Evolutionary conservation across 2,113 vertebrate genomes (phyloP), one percentile per base, ranked within the genome.

Genomic region (Apus apus): DNA sequence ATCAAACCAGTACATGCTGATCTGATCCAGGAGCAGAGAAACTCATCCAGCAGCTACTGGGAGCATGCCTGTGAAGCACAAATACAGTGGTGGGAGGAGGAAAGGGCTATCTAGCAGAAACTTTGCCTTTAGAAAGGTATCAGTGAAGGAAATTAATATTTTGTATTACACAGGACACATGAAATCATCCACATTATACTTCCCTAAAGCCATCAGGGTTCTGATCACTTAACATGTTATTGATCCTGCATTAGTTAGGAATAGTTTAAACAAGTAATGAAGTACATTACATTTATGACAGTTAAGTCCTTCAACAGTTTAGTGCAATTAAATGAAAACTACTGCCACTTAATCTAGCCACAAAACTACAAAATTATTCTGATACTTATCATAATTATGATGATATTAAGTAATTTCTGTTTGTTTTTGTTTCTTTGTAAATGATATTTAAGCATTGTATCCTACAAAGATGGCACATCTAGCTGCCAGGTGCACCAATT

Each of bases 401-500:
- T 90, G 51, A 82, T 68, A 97, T 95, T 79, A 95, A 96, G 82
- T 82, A 0, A 72, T 88, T 97, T 96, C 72, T 61, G 90, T 76
- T 96, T 97, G 90, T 66, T 97, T 97, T 97, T 95, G 67, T 97
- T 96, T 96, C 90, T 94, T 93, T 95, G 78, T 77, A 96, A 97
- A 97, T 96, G 88, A 95, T 92, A 96, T 96, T 97, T 95, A 97
- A 97, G 95, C 86, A 84, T 95, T 46, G 7, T 76, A 54, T 57
- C 89, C 96, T 81, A 53, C 0, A 6, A 96, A 92, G 95, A 97
- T 78, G 92, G 85, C 65, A 57, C 76, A 87, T 93, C 68, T 80
- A 92, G 75, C 97, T 82, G 95, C 18, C 98, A 98, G 98, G 98
- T 98, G 98, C 98, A 95, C n/a, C 60, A 82, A 91, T 97, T 98